These are phyloP conservation scores for Mycteria americana DNA, from an alignment of 2,797 vertebrate genomes.

Conservation along the genomic window DNA sequence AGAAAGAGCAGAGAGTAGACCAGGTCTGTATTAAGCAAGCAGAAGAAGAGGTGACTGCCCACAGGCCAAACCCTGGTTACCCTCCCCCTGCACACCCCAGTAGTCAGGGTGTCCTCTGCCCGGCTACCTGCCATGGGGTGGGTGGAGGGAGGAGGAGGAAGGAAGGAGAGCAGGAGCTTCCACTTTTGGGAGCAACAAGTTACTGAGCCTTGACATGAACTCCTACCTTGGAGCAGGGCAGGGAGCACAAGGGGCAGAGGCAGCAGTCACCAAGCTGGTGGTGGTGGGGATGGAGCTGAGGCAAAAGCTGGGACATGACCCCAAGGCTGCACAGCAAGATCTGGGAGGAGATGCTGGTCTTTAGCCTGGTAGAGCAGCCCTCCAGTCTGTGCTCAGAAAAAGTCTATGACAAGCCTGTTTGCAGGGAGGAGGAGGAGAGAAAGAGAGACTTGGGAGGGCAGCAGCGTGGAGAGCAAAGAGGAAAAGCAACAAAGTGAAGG, in stretches of 20 bases:
- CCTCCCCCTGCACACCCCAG: not conserved
- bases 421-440: not conserved
- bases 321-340: not conserved
- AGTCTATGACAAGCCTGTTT: not conserved
- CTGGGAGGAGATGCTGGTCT: not conserved
- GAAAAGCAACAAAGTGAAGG: not conserved
- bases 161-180: not conserved
- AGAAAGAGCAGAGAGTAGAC: not conserved
- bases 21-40: not conserved
- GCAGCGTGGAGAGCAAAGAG: not conserved
- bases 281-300: not conserved
- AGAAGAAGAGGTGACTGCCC: not conserved
- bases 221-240: not conserved
- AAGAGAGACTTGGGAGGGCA: not conserved
- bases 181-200: not conserved
- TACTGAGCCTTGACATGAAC: not conserved
- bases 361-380: not conserved
- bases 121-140: not conserved
- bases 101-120: not conserved
- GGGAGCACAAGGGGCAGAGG: not conserved
- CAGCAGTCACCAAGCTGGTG: not conserved
- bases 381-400: not conserved
- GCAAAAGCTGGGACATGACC: not conserved
- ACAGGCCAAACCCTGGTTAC: not conserved
- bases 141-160: not conserved